Conservation (phyloP, 2,797 vertebrate species). For the Eleutherodactylus coqui region DNA sequence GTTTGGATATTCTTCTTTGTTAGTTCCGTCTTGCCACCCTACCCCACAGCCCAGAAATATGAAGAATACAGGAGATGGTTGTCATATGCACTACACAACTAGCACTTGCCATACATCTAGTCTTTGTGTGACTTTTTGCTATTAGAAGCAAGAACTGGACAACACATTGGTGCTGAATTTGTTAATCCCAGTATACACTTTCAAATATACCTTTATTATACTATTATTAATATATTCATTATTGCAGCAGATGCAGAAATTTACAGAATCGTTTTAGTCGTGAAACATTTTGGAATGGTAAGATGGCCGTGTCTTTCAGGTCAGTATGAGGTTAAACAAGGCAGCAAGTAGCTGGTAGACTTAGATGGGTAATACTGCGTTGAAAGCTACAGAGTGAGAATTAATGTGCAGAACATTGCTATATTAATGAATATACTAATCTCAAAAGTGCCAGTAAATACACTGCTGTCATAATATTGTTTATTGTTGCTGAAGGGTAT, state of each 20-base stretch:
- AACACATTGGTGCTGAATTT: too few relatives aligned
- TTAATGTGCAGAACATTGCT: conserved; percentile 43
- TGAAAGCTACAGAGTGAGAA: conserved; percentile 36
- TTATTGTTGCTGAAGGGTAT: conserved; percentile 56
- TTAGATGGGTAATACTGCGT: conserved; percentile 28
- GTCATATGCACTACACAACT: too few relatives aligned
- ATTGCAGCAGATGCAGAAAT: not conserved
- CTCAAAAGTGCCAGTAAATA: conserved; percentile 55
- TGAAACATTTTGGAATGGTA: not conserved
- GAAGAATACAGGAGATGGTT: too few relatives aligned
- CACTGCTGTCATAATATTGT: conserved; percentile 42
- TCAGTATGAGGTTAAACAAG: conserved; percentile 34
- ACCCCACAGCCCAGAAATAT: too few relatives aligned
- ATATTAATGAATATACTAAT: conserved; percentile 53
- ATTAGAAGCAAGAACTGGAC: too few relatives aligned
- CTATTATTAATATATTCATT: not conserved
- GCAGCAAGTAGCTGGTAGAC: conserved; percentile 7
- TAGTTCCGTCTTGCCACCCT: too few relatives aligned
- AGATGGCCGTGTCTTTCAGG: not conserved
- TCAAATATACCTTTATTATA: too few relatives aligned
- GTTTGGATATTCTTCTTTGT: too few relatives aligned
- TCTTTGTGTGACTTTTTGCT: too few relatives aligned
- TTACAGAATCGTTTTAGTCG: not conserved
- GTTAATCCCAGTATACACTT: too few relatives aligned
- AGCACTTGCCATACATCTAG: too few relatives aligned